These are phyloP conservation scores for Heliocidaris tuberculata DNA, from an alignment of 35 echinoderm and acorn worm species.

Conservation along the genomic window DNA sequence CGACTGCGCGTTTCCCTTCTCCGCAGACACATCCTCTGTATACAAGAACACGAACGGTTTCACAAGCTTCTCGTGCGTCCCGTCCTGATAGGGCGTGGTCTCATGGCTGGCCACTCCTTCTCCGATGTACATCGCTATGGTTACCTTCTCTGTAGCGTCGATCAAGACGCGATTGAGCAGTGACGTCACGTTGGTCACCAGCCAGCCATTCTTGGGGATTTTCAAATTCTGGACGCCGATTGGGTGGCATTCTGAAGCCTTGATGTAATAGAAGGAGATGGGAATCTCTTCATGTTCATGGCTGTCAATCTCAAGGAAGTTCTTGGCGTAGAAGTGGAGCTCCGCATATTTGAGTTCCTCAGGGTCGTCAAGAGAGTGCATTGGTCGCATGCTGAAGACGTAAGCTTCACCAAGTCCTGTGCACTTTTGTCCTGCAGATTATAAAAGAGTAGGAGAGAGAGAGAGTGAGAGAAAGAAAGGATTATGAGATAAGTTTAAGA, in stretches of 20 bases:
- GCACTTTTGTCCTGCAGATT: slow-evolving; percentile 13
- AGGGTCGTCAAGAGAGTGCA: background rate
- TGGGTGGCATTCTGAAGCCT: slow-evolving; percentile 23
- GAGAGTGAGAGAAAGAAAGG: background rate
- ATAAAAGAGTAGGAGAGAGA: background rate
- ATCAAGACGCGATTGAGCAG: slow-evolving; percentile 25
- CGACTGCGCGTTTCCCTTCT: slow-evolving; percentile 34
- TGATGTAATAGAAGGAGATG: slow-evolving; percentile 23
- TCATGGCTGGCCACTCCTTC: background rate
- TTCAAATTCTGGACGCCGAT: slow-evolving; percentile 37
- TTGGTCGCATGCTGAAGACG: slow-evolving; percentile 16
- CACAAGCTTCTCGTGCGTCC: background rate
- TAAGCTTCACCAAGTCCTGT: slow-evolving; percentile 35
- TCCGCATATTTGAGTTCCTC: slow-evolving; percentile 37
- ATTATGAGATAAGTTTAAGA: background rate
- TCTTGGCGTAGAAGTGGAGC: slow-evolving; percentile 28
- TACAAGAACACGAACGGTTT: slow-evolving; percentile 61
- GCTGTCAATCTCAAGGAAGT: background rate
- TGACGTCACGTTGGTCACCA: slow-evolving; percentile 41
- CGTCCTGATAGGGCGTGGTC: background rate
- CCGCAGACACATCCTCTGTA: slow-evolving; percentile 30
- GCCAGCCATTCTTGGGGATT: slow-evolving; percentile 44
- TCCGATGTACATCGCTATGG: slow-evolving; percentile 22
- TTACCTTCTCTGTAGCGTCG: slow-evolving; percentile 5
- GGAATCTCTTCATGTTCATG: background rate